Evolutionary conservation across 2,113 vertebrate species (phyloP).

Genomic region (Psophia crepitans): DNA sequence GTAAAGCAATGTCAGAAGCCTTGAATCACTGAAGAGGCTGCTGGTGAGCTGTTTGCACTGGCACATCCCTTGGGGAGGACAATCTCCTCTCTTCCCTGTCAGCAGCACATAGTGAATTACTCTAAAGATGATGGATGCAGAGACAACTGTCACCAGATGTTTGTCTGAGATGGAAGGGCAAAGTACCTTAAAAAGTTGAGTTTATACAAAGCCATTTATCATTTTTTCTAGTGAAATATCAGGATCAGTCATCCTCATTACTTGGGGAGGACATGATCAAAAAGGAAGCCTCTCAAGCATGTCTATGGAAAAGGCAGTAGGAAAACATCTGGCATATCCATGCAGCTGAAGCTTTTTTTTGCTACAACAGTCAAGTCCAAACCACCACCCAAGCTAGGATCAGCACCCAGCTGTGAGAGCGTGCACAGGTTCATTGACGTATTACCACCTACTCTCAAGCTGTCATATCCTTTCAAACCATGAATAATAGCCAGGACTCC

Average conservation of each 20-base stretch:
- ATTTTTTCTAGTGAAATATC: not conserved
- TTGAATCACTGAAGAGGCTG: not conserved
- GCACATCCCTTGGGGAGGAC: not conserved
- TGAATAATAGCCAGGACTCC: not conserved
- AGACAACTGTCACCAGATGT: not conserved
- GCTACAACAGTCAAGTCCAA: not conserved
- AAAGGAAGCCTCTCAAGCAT: not conserved
- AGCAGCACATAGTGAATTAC: not conserved
- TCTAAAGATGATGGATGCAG: not conserved
- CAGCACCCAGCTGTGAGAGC: not conserved
- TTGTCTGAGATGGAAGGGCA: not conserved
- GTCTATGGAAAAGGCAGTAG: not conserved
- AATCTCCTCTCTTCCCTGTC: not conserved
- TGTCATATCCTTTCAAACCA: not conserved
- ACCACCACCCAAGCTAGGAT: not conserved
- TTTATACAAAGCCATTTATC: not conserved
- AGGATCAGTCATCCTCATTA: not conserved
- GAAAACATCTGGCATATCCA: not conserved
- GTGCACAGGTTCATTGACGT: not conserved
- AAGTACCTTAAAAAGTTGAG: not conserved
- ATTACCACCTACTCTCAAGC: not conserved
- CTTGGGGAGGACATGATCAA: not conserved
- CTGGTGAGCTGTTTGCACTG: not conserved
- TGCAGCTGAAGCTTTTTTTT: not conserved
- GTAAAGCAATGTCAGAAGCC: not conserved